phyloP scores from a whole-genome alignment of 2,888 invertebrate genomes.

The Cyclophora albipunctata region DNA sequence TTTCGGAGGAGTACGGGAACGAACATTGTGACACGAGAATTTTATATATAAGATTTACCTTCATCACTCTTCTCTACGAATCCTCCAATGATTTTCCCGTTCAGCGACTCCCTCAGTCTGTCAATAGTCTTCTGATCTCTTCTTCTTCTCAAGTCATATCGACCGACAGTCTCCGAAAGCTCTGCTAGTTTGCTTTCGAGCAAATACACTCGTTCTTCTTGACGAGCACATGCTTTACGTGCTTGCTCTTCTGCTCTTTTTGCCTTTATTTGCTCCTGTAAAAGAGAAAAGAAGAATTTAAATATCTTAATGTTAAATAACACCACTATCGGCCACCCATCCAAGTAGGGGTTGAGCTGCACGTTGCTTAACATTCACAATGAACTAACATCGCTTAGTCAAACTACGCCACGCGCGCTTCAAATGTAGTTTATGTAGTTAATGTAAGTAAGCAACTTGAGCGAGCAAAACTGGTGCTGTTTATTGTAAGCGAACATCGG shows the following conservation, averaged over 20 bases:
- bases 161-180: slow-evolving; percentile 84
- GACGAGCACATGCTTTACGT: slow-evolving; percentile 78
- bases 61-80: slow-evolving; percentile 25
- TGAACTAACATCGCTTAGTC: too few relatives aligned
- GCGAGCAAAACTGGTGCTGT: too few relatives aligned
- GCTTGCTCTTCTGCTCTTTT: slow-evolving; percentile 83
- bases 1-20: too few relatives aligned
- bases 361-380: too few relatives aligned
- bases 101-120: slow-evolving; percentile 73
- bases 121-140: slow-evolving; percentile 84
- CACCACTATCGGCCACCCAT: too few relatives aligned
- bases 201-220: slow-evolving; percentile 85
- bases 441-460: neutral
- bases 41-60: slow-evolving; percentile 1
- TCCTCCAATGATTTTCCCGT: slow-evolving; percentile 44
- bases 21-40: too few relatives aligned
- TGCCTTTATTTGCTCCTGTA: slow-evolving; percentile 81
- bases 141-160: slow-evolving; percentile 82
- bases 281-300: neutral
- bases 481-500: too few relatives aligned
- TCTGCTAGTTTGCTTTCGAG: slow-evolving; percentile 86
- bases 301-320: too few relatives aligned
- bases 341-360: too few relatives aligned
- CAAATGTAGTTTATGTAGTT: too few relatives aligned
- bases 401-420: too few relatives aligned